Conservation (phyloP, 2,797 vertebrate genomes). For the Vireo griseus region DNA sequence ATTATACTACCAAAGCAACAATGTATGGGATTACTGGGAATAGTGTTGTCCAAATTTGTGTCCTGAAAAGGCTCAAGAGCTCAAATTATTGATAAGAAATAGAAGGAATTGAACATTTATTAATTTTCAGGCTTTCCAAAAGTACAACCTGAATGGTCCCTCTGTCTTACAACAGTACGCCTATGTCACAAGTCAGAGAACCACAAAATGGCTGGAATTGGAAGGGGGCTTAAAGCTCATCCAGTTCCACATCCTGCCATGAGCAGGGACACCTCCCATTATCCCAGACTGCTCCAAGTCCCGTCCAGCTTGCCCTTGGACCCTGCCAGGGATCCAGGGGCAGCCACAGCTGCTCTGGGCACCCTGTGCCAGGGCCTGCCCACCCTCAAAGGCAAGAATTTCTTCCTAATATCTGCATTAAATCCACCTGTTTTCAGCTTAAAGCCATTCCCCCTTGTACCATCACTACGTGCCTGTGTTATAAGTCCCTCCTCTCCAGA, state of each 20-base stretch:
- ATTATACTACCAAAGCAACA: neutral
- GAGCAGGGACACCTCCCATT: neutral
- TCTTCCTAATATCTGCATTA: neutral
- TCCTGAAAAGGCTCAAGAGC: neutral
- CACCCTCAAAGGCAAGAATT: neutral
- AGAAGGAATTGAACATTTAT: neutral
- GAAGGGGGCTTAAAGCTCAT: neutral
- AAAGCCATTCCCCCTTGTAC: neutral
- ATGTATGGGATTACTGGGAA: neutral
- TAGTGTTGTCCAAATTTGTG: neutral
- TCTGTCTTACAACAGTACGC: neutral
- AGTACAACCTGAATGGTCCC: neutral
- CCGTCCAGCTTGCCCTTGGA: neutral
- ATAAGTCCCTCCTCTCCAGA: neutral
- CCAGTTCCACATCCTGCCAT: fast-evolving
- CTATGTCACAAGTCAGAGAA: neutral
- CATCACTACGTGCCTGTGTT: neutral
- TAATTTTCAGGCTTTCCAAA: neutral
- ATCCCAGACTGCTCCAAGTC: neutral
- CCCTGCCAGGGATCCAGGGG: neutral
- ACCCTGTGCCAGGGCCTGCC: neutral
- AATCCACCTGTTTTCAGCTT: neutral
- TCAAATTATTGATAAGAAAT: neutral
- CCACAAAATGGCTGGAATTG: neutral
- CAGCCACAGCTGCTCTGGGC: neutral